Evolutionary conservation across 2,797 vertebrate species (phyloP).

Genomic region (Spatula clypeata): DNA sequence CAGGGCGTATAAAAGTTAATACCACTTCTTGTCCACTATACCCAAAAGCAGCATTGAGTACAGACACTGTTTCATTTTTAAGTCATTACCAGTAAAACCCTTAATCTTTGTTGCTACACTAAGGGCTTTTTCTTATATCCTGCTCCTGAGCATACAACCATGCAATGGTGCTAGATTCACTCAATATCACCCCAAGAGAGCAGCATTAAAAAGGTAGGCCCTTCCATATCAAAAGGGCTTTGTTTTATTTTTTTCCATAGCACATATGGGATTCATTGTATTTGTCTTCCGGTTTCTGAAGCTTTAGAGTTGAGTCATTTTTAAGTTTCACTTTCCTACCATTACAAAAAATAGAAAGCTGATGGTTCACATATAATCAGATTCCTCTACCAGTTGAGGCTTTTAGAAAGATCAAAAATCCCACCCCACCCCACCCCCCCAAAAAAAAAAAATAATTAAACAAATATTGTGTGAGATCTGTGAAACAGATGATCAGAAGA

Average conservation of each 20-base stretch:
- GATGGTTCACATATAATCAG: neutral
- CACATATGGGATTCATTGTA: neutral
- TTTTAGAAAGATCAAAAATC: neutral
- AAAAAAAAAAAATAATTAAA: neutral
- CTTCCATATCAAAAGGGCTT: neutral
- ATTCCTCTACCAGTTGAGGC: neutral
- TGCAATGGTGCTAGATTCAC: neutral
- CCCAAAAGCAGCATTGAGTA: neutral
- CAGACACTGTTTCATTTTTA: conserved; percentile 23
- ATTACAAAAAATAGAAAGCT: neutral
- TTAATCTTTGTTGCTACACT: neutral
- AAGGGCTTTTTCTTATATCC: neutral
- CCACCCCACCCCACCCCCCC: rapidly evolving
- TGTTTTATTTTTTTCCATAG: conserved; percentile 25
- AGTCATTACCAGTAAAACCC: neutral
- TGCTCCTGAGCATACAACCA: neutral
- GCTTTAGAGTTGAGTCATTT: neutral
- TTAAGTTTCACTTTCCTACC: neutral
- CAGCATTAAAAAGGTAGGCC: neutral
- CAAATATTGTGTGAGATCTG: neutral
- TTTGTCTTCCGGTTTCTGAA: neutral
- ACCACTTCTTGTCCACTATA: neutral
- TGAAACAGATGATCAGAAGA: neutral
- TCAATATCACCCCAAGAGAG: neutral
- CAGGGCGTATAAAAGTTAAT: neutral